A percentile compares a stretch with the other conserved stretches of the same genome.
These are phyloP conservation scores for Gephyroberyx darwinii DNA, from an alignment of 2,797 vertebrate species.

Conservation along the genomic window DNA sequence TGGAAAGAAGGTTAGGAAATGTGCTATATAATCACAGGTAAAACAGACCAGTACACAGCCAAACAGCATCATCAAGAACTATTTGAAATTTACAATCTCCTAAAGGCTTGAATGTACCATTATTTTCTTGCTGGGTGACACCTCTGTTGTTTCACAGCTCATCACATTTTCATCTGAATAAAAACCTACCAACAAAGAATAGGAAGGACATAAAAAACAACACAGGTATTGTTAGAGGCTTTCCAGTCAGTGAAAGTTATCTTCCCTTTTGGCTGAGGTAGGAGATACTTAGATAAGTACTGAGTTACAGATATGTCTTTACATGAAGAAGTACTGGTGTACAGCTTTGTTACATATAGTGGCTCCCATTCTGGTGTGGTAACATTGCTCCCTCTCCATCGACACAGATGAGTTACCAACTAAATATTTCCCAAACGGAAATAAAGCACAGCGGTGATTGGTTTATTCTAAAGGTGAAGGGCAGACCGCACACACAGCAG, in stretches of 20 bases:
- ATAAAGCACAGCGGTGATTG: conserved; percentile 68
- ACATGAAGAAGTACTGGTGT: conserved; percentile 3
- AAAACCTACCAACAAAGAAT: conserved; percentile 7
- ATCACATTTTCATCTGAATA: conserved; percentile 2
- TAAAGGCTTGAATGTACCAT: conserved; percentile 14
- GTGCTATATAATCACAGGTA: conserved; percentile 17
- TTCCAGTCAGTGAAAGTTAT: conserved; percentile 40
- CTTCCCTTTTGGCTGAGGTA: conserved; percentile 78
- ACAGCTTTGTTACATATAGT: conserved; percentile 1
- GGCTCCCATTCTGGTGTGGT: conserved; percentile 5
- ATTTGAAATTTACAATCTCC: conserved; percentile 1
- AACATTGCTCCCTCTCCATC: conserved; percentile 22
- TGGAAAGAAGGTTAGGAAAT: conserved; percentile 26
- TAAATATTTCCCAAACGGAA: conserved; percentile 9
- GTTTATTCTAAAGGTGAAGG: conserved; percentile 7
- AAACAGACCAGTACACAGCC: conserved; percentile 20
- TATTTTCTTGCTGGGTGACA: neutral
- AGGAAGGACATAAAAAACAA: conserved; percentile 3
- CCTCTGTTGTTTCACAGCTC: neutral
- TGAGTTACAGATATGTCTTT: neutral
- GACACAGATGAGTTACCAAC: conserved; percentile 9
- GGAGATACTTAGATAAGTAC: conserved; percentile 50
- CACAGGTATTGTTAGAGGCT: conserved; percentile 19
- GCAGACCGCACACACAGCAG: conserved; percentile 3
- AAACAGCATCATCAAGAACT: conserved; percentile 18